These are phyloP conservation scores for Amazona vittata DNA, from an alignment of 2,113 vertebrate species.

Conservation along the genomic window DNA sequence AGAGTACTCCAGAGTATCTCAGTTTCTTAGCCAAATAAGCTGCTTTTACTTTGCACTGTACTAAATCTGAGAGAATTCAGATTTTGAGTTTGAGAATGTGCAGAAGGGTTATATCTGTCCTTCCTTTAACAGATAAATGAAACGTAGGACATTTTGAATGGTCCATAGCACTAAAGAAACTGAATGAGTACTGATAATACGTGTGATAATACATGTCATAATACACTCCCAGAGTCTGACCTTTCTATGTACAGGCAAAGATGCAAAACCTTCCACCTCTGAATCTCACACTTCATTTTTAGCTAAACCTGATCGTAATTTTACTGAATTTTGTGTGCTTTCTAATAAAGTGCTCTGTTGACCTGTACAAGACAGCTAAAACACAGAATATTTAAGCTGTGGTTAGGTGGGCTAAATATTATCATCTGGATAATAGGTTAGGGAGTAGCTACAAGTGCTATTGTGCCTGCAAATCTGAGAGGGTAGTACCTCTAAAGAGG, in stretches of 20 bases:
- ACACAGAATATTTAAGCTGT: neutral
- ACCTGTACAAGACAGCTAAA: neutral
- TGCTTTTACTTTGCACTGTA: neutral
- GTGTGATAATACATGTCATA: neutral
- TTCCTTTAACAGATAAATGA: neutral
- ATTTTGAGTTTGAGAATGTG: neutral
- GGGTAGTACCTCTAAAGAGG: neutral
- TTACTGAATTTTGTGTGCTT: neutral
- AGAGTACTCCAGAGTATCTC: neutral
- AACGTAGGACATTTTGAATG: neutral
- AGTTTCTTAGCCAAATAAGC: neutral
- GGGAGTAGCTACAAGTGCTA: neutral
- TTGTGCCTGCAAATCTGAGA: neutral
- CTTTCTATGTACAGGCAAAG: neutral
- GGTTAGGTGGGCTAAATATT: neutral
- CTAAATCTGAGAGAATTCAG: neutral
- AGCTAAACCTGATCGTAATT: neutral
- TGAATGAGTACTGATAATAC: neutral
- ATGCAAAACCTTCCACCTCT: neutral
- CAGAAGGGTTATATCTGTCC: neutral
- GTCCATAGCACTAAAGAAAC: neutral
- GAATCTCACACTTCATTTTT: neutral
- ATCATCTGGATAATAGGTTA: neutral
- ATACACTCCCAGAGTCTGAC: neutral
- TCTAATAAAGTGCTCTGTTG: neutral